Base-by-base conservation (phyloP, 2,888 invertebrate genomes). In the Melanophora roralis region DNA sequence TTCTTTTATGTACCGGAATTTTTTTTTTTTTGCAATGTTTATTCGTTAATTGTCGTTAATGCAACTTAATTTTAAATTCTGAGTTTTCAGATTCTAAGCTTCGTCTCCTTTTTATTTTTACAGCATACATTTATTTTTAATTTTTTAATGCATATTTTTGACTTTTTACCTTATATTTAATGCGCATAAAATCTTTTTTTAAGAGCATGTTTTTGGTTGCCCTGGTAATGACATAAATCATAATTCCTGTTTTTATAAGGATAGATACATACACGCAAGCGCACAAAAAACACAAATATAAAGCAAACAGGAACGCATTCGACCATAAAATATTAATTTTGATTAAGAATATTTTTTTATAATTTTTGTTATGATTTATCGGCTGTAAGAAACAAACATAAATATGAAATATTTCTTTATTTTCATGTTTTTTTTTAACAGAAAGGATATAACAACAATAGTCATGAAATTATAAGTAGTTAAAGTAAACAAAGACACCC, bases 251-350 rank as follows among this genome's bases (percentile, higher is more conserved):
- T 65, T 60, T 53, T 32, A 53, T 34, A 38, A 40, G n/a, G n/a
- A n/a, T n/a, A n/a, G n/a, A 40, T 6, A 59, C 43, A 68, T 27
- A 68, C 40, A 49, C 16, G 49, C 78, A 72, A 49, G 53, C 69
- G 43, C 67, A 59, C 9, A 62, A 57, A 34, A 53, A 32, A 43
- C 32, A 21, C 27, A 32, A 2, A 49, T 2, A 14, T 32, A 8
- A 32, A 23, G 16, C 8, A 27, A 11, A 34, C 4, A 40, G 6
- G 32, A 57, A 47, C 14, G 34, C 73, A 81, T 73, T 81, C 82
- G 72, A 76, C 75, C 82, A 73, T 82, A 81, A 82, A 81, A 78
- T 78, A 82, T 82, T 82, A 82, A 82, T 82, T 82, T 73, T 82
- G 81, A 81, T 78, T 78, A 71, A 43, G 76, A 71, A 64, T 53